A percentile compares a stretch with the other conserved stretches of the same genome.
Evolutionary conservation across 2,113 vertebrate genomes (phyloP).

Genomic region (Gobiocypris rarus): DNA sequence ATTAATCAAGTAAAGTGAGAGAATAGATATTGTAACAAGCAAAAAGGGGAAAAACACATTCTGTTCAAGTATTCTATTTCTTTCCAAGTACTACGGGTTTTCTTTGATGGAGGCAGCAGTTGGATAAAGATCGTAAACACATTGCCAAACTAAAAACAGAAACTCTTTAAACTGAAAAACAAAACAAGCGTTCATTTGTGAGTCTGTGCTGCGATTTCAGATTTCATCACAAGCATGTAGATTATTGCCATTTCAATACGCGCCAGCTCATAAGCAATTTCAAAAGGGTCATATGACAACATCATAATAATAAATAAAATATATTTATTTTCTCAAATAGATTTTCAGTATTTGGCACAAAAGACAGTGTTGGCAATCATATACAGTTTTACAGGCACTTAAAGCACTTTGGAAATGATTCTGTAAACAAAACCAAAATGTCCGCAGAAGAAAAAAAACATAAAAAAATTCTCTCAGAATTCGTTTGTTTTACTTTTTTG

Average conservation of each 20-base stretch:
- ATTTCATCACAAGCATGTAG: neutral
- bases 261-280: neutral
- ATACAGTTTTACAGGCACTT: conserved; percentile 59
- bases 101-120: neutral
- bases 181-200: neutral
- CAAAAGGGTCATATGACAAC: neutral
- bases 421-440: neutral
- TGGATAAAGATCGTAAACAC: neutral
- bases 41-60: neutral
- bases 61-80: neutral
- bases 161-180: neutral
- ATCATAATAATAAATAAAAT: conserved; percentile 65
- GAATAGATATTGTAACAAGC: neutral
- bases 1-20: neutral
- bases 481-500: neutral
- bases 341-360: conserved; percentile 61
- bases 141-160: neutral
- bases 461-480: neutral
- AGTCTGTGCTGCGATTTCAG: neutral
- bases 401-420: conserved; percentile 35
- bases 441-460: neutral
- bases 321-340: conserved; percentile 58
- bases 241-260: neutral
- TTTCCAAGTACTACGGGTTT: neutral
- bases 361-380: conserved; percentile 57